Base-by-base conservation (phyloP, 2,797 vertebrate genomes). In the Spea hammondii region DNA sequence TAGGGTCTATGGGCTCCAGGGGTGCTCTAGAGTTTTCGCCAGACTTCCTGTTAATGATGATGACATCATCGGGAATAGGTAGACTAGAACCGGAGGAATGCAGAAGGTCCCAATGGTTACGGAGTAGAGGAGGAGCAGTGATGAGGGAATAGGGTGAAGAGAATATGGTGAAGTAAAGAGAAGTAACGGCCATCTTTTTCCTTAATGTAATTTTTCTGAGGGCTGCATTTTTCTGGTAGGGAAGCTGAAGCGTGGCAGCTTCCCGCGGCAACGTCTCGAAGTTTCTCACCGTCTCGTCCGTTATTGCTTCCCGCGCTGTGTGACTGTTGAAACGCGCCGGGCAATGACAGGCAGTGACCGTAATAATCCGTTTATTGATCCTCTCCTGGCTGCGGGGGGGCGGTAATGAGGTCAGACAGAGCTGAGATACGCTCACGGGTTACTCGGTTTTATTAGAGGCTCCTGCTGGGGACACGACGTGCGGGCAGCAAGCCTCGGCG, bases 391-490 rank as follows among this genome's bases (percentile, higher is more conserved):
- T 12, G 14, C 45, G 66, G 65, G 60, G 14, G 32, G 53, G 47
- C 59, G 47, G 74, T 62, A 66, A 72, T 72, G 64, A 76, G 79
- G 59, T 80, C 60, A 71, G 49, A 66, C 60, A n/a, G 51, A 47
- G 46, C 60, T 9, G 73, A 2, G 3, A 32, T 32, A 1, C 32
- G 32, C 32, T 32, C 32, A 69, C 48, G 11, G 46, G 68, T 64
- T 6, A 66, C 51, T 48, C 54, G 17, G 57, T 14, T 71, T 60
- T 68, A 67, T 60, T 66, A 72, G 69, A 77, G 74, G n/a, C 69
- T 70, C 79, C 74, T 54, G 74, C 79, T 81, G 79, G 14, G 69
- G 79, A 32, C 64, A 81, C 74, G 60, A 17, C 8, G 79, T 47
- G 46, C 62, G 74, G n/a, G 32, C 32, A 32, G 32, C 32, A 32